Conservation (phyloP, 1,140 invertebrate genomes). For the Trypoxylus dichotomus region DNA sequence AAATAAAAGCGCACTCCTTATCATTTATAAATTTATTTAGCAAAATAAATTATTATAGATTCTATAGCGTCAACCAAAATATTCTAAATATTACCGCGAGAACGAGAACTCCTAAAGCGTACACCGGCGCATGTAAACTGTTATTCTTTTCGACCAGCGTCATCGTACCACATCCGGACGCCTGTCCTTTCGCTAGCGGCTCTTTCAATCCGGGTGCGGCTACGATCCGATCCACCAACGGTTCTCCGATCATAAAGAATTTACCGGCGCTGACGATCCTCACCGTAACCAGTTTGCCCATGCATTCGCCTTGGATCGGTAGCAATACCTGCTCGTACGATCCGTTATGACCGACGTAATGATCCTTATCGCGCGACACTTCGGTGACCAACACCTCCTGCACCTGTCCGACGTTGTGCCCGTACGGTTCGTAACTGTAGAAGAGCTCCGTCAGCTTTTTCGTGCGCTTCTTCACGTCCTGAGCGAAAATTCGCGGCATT, state of each 20-base stretch:
- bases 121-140: neutral
- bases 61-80: neutral
- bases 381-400: slow-evolving; percentile 91
- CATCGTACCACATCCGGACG: slow-evolving; percentile 54
- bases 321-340: slow-evolving; percentile 93
- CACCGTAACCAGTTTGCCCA: slow-evolving; percentile 84
- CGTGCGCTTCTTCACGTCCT: slow-evolving; percentile 88
- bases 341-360: slow-evolving; percentile 95
- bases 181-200: slow-evolving; percentile 56
- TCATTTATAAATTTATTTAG: too few species aligned
- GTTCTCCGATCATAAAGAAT: slow-evolving; percentile 82
- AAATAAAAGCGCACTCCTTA: too few species aligned
- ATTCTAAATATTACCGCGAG: neutral
- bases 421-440: slow-evolving; percentile 87
- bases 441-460: slow-evolving; percentile 89
- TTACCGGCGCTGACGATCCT: slow-evolving; percentile 76
- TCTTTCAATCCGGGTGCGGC: slow-evolving; percentile 56
- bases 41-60: neutral
- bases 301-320: slow-evolving; percentile 72
- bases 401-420: slow-evolving; percentile 71
- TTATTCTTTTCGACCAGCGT: neutral
- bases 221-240: slow-evolving; percentile 57
- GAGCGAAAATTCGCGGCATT: slow-evolving; percentile 78
- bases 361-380: slow-evolving; percentile 85
- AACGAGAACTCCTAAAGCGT: neutral